Conservation (phyloP, 2,113 vertebrate species). For the Apteryx mantelli region DNA sequence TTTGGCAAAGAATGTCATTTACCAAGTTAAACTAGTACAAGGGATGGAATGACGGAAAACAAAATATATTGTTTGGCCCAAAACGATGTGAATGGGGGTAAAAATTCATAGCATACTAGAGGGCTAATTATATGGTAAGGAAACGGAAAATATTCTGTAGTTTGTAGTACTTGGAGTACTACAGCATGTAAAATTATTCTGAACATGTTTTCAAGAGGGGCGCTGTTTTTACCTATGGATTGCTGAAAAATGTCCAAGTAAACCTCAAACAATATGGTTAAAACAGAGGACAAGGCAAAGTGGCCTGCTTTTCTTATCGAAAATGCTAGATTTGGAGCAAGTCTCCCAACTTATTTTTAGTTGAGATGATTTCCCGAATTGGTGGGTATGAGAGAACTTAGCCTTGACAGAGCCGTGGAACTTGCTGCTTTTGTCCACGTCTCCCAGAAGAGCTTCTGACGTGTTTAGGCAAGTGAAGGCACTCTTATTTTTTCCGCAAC, state of each 20-base stretch:
- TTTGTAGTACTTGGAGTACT: fast-evolving
- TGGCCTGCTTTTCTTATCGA: neutral
- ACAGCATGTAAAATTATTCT: neutral
- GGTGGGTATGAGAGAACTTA: neutral
- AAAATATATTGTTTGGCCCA: neutral
- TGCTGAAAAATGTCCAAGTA: neutral
- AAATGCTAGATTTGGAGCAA: neutral
- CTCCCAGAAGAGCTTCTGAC: neutral
- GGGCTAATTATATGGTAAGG: neutral
- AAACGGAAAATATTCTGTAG: neutral
- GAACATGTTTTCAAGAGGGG: neutral
- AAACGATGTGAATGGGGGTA: neutral
- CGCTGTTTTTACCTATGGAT: neutral
- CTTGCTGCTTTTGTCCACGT: neutral
- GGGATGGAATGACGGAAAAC: neutral
- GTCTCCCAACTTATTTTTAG: neutral
- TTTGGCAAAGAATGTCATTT: neutral
- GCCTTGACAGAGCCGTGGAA: fast-evolving
- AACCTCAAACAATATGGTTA: neutral
- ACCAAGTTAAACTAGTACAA: neutral
- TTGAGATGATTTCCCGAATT: neutral
- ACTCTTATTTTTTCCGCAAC: fast-evolving
- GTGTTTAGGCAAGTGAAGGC: too few species aligned
- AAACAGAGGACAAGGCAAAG: neutral
- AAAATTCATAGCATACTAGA: neutral